phyloP scores from a whole-genome alignment of 2,113 vertebrate species.

The Tragelaphus scriptus region DNA sequence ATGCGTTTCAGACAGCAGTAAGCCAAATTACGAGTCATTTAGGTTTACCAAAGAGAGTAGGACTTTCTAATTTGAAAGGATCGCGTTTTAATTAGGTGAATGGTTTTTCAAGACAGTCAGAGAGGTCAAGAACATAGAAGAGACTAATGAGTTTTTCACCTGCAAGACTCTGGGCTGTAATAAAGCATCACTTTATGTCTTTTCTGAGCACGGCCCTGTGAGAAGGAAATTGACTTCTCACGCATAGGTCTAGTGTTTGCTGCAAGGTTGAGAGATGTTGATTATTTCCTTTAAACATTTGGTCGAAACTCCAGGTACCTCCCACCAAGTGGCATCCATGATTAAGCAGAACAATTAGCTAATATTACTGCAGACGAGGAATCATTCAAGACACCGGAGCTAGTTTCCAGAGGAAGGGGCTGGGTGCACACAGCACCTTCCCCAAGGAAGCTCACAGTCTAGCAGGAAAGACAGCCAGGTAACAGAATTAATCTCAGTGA shows the following conservation, averaged over 20 bases:
- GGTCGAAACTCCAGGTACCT: background rate
- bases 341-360: background rate
- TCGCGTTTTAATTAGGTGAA: background rate
- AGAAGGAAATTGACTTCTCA: background rate
- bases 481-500: background rate
- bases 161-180: background rate
- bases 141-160: background rate
- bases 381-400: background rate
- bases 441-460: background rate
- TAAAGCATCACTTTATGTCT: background rate
- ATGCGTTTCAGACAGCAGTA: conserved; percentile 18
- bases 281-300: background rate
- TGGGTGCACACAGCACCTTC: too few species aligned
- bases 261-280: background rate
- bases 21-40: conserved; percentile 15
- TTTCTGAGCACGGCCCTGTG: background rate
- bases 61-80: conserved; percentile 5
- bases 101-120: background rate
- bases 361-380: background rate
- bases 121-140: background rate
- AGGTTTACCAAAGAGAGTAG: background rate
- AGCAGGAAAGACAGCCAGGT: background rate
- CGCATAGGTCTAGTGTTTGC: background rate
- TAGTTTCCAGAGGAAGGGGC: background rate
- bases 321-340: background rate